Base-by-base conservation (phyloP, 2,888 invertebrate species). In the Hymenopus coronatus region DNA sequence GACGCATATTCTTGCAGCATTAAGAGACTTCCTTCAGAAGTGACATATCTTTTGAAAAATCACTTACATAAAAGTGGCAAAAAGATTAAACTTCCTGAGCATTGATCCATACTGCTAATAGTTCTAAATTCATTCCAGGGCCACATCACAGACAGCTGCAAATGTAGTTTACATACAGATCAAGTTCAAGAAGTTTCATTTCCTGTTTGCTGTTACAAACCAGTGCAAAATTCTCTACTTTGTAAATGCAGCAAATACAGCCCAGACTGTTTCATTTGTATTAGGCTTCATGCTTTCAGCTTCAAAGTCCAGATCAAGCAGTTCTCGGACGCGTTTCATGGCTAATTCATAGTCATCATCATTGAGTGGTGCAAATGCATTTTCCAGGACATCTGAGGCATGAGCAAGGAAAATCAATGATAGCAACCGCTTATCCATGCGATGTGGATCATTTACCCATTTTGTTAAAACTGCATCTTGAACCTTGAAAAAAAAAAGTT, bases 341-440 rank as follows among this genome's bases (percentile, higher is more conserved):
- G 99, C 99, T 91, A 99, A 95, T 94, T 99, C 99, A 93, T 99
- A 99, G 94, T 99, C 99, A 92, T 99, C 99, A 92, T 98, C 98
- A 88, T 97, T 98, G 20, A 99, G 95, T 3, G 99, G 99, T 30
- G 99, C 98, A 94, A 99, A 99, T 88, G 99, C 99, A 94, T 99
- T 99, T 94, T 99, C 99, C 89, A 99, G 95, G 33, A 99, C 99
- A 94, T 99, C 99, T 88, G 99, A 98, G 14, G 99, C 98, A 93
- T 99, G 99, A 40, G 99, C 99, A 91, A 99, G 95, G 94, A 98
- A 97, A 92, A 99, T 96, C 90, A 99, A 95, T 85, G 99, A 97
- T 92, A 99, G 94, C 93, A 98, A 97, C 89, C 99, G 96, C 93
- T 97, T 98, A 93, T 99, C 99, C 96, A 99, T 99, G 92, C 99